A percentile compares a stretch with the other conserved stretches of the same genome.
Evolutionary conservation across 1,140 invertebrate genomes (phyloP).

Genomic region (Dinoponera quadriceps): DNA sequence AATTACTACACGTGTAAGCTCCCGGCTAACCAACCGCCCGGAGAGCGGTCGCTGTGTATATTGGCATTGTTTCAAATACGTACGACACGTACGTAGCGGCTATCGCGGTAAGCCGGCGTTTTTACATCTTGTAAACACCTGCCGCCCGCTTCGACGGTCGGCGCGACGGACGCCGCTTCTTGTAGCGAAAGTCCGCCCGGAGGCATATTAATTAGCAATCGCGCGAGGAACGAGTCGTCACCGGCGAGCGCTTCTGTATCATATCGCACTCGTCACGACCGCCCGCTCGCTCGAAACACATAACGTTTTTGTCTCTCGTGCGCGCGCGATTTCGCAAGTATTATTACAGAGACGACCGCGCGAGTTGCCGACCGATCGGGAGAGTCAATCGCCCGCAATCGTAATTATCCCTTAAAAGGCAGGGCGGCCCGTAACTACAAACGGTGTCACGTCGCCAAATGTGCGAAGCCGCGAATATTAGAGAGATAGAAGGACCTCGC

Average conservation of each 20-base stretch:
- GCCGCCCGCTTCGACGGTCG: slow-evolving; percentile 23
- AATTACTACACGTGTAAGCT: slow-evolving; percentile 76
- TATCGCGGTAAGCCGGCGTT: slow-evolving; percentile 65
- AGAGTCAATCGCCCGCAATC: slow-evolving; percentile 49
- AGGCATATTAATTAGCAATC: slow-evolving; percentile 73
- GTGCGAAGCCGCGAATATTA: slow-evolving; percentile 24
- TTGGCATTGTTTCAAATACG: slow-evolving; percentile 71
- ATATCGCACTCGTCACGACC: slow-evolving; percentile 51
- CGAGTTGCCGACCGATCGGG: slow-evolving; percentile 16
- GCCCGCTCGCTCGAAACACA: background rate
- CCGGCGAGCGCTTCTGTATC: slow-evolving; percentile 42
- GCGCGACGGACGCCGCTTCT: slow-evolving; percentile 17
- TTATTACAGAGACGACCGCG: slow-evolving; percentile 30
- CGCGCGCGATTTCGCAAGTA: slow-evolving; percentile 34
- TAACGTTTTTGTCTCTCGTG: slow-evolving; percentile 28
- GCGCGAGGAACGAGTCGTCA: slow-evolving; percentile 66
- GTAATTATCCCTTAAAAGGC: slow-evolving; percentile 49
- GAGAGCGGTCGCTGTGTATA: slow-evolving; percentile 7
- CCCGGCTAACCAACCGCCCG: slow-evolving; percentile 18
- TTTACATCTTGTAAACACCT: slow-evolving; percentile 67
- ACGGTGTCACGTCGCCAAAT: slow-evolving; percentile 34
- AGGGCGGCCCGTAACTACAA: slow-evolving; percentile 17
- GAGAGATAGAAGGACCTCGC: background rate
- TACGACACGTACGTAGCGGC: slow-evolving; percentile 43
- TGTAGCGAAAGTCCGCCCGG: slow-evolving; percentile 65